Evolutionary conservation across 2,797 vertebrate genomes (phyloP).

Genomic region (Gobionotothen gibberifrons): DNA sequence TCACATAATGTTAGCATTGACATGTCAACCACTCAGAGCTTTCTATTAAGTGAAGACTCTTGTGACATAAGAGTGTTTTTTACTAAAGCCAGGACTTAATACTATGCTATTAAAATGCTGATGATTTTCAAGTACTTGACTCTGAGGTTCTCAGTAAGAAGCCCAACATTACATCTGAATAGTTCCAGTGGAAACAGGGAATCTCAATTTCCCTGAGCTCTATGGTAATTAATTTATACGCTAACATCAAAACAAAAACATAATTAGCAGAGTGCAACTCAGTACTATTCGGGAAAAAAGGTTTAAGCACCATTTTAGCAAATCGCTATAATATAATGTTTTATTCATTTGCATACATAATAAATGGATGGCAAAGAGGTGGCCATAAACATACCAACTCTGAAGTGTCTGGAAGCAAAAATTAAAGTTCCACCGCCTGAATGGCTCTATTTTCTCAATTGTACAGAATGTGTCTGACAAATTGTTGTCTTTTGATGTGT

Average conservation of each 20-base stretch:
- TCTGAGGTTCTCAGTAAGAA: slow-evolving; percentile 33
- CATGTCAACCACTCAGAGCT: background rate
- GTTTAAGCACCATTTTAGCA: slow-evolving; percentile 51
- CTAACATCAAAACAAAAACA: slow-evolving; percentile 55
- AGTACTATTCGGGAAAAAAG: slow-evolving; percentile 15
- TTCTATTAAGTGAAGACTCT: slow-evolving; percentile 13
- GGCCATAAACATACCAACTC: slow-evolving; percentile 6
- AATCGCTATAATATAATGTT: slow-evolving; percentile 48
- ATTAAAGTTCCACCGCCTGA: slow-evolving; percentile 11
- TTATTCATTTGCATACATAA: slow-evolving; percentile 52
- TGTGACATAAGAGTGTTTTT: slow-evolving; percentile 20
- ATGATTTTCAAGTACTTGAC: slow-evolving; percentile 41
- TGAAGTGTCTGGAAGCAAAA: slow-evolving; percentile 22
- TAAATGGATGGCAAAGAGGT: slow-evolving; percentile 47
- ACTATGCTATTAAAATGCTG: slow-evolving; percentile 47
- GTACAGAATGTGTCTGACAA: slow-evolving; percentile 30
- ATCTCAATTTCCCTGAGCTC: slow-evolving; percentile 62
- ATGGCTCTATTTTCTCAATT: slow-evolving; percentile 15
- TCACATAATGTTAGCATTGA: background rate
- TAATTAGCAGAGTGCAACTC: slow-evolving; percentile 55
- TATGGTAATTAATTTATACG: slow-evolving; percentile 61
- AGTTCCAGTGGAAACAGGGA: slow-evolving; percentile 43
- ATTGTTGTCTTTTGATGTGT: slow-evolving; percentile 9
- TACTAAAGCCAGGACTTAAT: slow-evolving; percentile 31
- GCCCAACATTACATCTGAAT: slow-evolving; percentile 35